These are phyloP conservation scores for Scarus forsteni DNA, from an alignment of 2,797 vertebrate species.

Conservation along the genomic window DNA sequence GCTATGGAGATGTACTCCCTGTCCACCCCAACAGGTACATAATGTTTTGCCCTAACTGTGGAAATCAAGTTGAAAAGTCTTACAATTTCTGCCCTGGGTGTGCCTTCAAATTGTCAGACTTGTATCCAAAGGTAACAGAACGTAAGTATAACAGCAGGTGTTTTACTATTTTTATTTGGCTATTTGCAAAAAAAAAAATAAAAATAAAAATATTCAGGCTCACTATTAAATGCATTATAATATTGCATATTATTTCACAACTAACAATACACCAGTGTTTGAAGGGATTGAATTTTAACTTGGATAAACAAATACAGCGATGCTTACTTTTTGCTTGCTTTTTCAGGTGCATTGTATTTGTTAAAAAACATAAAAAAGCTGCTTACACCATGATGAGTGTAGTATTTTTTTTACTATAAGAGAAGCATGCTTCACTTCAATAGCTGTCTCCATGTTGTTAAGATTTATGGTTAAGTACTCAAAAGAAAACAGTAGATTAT, in stretches of 20 bases:
- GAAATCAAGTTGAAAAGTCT: neutral
- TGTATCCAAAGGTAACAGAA: conserved; percentile 1
- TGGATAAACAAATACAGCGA: no score
- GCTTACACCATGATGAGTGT: no score
- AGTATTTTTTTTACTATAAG: no score
- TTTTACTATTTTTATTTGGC: neutral
- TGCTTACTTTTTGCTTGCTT: no score
- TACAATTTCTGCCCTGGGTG: conserved; percentile 40
- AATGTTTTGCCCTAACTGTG: conserved; percentile 43
- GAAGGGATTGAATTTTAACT: no score
- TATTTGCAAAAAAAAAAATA: neutral
- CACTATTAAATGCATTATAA: neutral
- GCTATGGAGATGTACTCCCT: neutral
- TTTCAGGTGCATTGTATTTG: no score
- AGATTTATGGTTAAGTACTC: no score
- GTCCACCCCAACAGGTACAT: conserved; percentile 23
- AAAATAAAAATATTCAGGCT: neutral
- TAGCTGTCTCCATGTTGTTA: no score
- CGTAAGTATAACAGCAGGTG: conserved; percentile 15
- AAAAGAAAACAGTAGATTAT: no score
- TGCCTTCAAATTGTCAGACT: conserved; percentile 14
- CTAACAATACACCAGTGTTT: neutral
- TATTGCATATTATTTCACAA: neutral
- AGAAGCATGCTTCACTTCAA: no score
- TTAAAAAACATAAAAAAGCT: no score